phyloP scores from a whole-genome alignment of 1,140 invertebrate species.

The Nymphalis io region DNA sequence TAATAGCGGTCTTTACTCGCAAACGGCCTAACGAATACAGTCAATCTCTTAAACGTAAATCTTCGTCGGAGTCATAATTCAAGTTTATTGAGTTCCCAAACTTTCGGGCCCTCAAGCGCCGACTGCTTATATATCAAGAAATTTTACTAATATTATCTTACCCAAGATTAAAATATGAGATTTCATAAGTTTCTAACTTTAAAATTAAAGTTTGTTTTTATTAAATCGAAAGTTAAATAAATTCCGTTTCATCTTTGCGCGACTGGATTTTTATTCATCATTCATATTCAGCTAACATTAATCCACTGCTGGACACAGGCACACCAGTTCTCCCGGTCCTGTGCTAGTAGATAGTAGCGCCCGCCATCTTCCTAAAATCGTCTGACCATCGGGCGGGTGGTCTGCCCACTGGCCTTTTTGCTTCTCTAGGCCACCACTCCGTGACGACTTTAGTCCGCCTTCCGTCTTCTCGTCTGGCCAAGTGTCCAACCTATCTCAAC shows the following conservation, averaged over 20 bases:
- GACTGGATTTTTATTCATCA: background rate
- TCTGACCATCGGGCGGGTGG: no score
- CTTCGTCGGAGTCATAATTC: constrained; percentile 66
- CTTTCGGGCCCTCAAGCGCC: constrained; percentile 51
- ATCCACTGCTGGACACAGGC: no score
- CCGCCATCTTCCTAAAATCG: no score
- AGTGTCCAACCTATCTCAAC: no score
- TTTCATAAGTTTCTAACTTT: constrained; percentile 27
- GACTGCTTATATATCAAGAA: constrained; percentile 45
- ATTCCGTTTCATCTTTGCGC: constrained; percentile 8
- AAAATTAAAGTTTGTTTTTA: constrained; percentile 31
- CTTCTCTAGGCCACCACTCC: no score
- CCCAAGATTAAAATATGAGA: constrained; percentile 46
- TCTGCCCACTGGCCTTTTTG: no score
- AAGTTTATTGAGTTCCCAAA: constrained; percentile 72
- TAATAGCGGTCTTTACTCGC: constrained; percentile 54
- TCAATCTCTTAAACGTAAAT: constrained; percentile 66
- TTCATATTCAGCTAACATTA: no score
- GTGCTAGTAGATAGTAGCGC: no score
- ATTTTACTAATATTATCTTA: constrained; percentile 48
- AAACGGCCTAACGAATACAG: constrained; percentile 64
- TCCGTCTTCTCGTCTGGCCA: no score
- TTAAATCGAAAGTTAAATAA: constrained; percentile 27
- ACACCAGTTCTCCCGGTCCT: no score
- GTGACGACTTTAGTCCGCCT: no score